Evolutionary conservation across 1,140 invertebrate species (phyloP), one percentile per base, ranked within the genome.

Genomic region (Metaphire vulgaris): DNA sequence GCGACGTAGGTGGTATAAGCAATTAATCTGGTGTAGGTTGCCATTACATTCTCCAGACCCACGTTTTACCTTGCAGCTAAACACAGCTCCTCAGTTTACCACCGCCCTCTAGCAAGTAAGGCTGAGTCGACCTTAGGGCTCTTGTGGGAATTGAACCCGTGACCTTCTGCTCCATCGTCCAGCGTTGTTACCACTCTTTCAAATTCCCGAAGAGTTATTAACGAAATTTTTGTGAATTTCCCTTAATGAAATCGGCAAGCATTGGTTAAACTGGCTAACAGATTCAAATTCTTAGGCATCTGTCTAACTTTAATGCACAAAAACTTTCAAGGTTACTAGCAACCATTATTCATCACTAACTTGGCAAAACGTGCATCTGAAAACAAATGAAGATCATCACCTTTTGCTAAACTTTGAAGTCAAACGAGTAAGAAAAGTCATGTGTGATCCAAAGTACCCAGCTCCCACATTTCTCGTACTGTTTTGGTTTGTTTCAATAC

Each of bases 381-480:
- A 12, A 56, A 56, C 21, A 21, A 56, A 56, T 56, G 41, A 56
- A 56, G 41, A 56, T 14, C 31, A 87, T 83, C 84, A 89, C 95
- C 96, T 94, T 91, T 97, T 96, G 86, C 93, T 95, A 89, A 99
- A 98, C 88, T 94, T 92, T 82, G 95, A 97, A 79, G 95, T 97
- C 82, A 98, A 90, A 89, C 98, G 97, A 82, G 94, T 96, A 89
- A 98, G 97, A 89, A 99, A 98, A 80, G 94, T 96, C 81, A 92
- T 91, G 83, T 92, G 89, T 80, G 85, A 85, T 12, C 41, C 41
- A 21, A 56, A 56, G 41, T 56, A 56, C 77, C 86, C 81, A 80
- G 88, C 89, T 78, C 88, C 89, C 72, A 89, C 90, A 83, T 91
- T 91, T 86, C 90, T 90, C 76, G 89, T 88, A 81, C 88, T 87